phyloP scores from a whole-genome alignment of 2,888 invertebrate genomes.

The Globia sparganii region DNA sequence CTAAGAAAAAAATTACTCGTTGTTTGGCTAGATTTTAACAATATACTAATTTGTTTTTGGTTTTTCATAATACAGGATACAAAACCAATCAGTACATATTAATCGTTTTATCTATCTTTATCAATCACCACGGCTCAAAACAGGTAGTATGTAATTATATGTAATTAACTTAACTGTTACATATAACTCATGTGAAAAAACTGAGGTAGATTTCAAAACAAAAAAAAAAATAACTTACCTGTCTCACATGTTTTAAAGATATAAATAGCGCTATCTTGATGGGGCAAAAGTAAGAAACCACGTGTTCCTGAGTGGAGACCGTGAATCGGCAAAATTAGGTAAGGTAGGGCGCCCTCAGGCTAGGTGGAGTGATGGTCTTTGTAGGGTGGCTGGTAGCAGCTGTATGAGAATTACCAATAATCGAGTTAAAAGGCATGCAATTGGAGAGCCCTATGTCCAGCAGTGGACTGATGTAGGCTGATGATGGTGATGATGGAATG shows the following conservation, averaged over 20 bases:
- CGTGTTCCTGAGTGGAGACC: not conserved
- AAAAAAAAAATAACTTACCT: conserved; percentile 14
- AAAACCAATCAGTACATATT: no score
- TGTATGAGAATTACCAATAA: not conserved
- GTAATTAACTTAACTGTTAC: not conserved
- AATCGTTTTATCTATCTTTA: not conserved
- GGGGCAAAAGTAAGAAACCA: not conserved
- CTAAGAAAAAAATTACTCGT: not conserved
- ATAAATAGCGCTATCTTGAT: not conserved
- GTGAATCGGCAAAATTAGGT: not conserved
- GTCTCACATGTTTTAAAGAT: not conserved
- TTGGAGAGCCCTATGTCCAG: no score
- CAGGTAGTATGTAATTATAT: not conserved
- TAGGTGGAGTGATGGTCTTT: not conserved
- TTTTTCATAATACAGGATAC: not conserved
- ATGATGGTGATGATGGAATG: not conserved
- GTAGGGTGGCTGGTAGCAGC: not conserved
- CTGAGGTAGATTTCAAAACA: not conserved
- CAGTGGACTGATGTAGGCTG: not conserved
- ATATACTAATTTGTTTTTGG: not conserved
- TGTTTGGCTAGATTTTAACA: not conserved
- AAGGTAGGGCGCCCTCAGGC: not conserved
- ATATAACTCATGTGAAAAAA: conserved; percentile 6
- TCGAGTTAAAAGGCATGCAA: no score
- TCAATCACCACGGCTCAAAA: not conserved